Evolutionary conservation across 2,113 vertebrate genomes (phyloP).

Genomic region (Ptilorrhoa leucosticta): DNA sequence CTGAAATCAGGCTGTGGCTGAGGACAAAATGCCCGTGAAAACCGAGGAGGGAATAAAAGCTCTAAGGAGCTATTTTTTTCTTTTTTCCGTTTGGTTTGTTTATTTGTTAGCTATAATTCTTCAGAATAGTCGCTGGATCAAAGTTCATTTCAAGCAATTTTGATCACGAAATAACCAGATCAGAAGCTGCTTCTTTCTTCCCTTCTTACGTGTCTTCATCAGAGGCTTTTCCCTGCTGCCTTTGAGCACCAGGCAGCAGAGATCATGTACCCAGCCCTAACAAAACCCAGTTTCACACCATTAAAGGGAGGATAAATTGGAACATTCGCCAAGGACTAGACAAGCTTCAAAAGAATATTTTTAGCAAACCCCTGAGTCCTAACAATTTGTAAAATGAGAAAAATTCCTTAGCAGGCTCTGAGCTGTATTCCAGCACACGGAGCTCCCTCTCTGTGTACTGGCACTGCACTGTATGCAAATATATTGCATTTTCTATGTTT

Average conservation of each 20-base stretch:
- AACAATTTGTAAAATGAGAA: constrained; percentile 2
- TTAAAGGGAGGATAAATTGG: constrained; percentile 4
- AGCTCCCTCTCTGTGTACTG: background rate
- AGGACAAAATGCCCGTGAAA: background rate
- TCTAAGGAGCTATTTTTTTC: background rate
- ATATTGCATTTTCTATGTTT: background rate
- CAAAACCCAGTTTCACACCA: background rate
- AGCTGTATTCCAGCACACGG: background rate
- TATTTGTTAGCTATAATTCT: background rate
- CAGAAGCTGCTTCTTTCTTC: background rate
- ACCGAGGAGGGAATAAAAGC: background rate
- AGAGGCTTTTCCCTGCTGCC: background rate
- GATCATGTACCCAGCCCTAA: background rate
- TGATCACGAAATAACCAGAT: background rate
- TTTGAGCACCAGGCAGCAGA: background rate
- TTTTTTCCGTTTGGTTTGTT: background rate
- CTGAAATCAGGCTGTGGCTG: rapidly evolving
- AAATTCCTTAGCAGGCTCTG: background rate
- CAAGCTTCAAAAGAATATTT: constrained; percentile 12
- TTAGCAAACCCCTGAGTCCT: background rate
- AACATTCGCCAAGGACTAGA: background rate
- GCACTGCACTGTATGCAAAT: background rate
- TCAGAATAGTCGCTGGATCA: background rate
- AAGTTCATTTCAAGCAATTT: background rate
- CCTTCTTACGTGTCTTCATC: background rate